phyloP scores from a whole-genome alignment of 2,113 vertebrate genomes.

The Galemys pyrenaicus region DNA sequence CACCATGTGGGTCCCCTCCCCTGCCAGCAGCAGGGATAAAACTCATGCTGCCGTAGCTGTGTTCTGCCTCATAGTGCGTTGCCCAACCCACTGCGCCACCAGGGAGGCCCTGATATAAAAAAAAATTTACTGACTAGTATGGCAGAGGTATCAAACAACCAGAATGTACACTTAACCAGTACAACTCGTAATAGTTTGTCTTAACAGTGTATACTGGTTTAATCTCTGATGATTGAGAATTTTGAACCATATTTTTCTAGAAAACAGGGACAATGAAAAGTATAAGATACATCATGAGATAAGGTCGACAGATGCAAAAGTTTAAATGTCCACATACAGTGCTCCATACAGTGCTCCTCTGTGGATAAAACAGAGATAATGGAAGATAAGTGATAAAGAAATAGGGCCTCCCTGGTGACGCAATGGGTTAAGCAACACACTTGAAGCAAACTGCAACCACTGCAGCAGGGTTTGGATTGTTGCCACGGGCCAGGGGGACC shows the following conservation, averaged over 20 bases:
- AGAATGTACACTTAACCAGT: not conserved
- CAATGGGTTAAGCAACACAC: no score
- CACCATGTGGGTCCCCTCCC: no score
- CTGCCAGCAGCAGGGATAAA: no score
- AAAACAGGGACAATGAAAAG: conserved; percentile 2
- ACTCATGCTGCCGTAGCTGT: no score
- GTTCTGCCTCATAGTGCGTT: no score
- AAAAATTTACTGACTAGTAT: conserved; percentile 18
- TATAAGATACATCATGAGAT: not conserved
- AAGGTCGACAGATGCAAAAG: not conserved
- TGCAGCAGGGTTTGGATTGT: no score
- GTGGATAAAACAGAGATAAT: conserved; percentile 23
- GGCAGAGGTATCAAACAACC: not conserved
- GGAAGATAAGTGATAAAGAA: not conserved
- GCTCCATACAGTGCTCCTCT: no score
- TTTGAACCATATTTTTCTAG: not conserved
- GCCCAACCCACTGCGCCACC: no score
- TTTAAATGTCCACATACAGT: not conserved
- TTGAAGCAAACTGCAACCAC: no score
- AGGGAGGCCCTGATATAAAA: no score
- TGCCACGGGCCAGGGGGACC: no score
- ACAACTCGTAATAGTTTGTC: not conserved
- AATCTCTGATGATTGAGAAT: not conserved
- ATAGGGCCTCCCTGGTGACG: no score
- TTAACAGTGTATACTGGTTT: not conserved